Evolutionary conservation across 2,888 invertebrate species (phyloP), one percentile per base, ranked within the genome.

Genomic region (Coecobrya sp.): DNA sequence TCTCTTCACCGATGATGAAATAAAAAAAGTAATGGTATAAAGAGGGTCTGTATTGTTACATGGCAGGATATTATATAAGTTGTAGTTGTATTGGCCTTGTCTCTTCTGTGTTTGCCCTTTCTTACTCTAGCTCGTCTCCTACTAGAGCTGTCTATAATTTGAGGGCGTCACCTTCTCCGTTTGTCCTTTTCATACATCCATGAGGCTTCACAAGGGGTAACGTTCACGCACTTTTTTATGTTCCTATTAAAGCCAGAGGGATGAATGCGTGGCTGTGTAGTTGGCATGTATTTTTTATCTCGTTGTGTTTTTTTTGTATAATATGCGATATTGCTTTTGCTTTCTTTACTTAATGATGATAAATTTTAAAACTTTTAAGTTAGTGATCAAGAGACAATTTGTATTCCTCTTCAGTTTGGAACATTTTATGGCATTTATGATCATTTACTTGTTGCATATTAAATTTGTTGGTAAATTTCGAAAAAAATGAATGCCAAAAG

Each of bases 151-250:
- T 93, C 95, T 94, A 94, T 95, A 95, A 95, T 95, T 95, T 95
- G 94, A 94, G 95, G 95, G 95, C 95, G 95, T 95, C 94, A 94
- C 94, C 94, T 95, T 93, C 94, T 95, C 94, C 95, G 92, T 94
- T 95, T 94, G 94, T 94, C 94, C 94, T 95, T 94, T 95, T 94
- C 94, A 94, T 93, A 94, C 94, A 94, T 94, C 94, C 93, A 94
- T 94, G 93, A 93, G 65, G 90, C 92, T 84, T 88, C 88, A 84
- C 65, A 70, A 85, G 88, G 88, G 88, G 81, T 45, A 79, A 81
- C 65, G 88, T 84, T 84, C 65, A 88, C 88, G 88, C 88, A 88
- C 88, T 88, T 88, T 88, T 86, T 88, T 84, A 22, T 45, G 22
- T 49, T 49, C n/a, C 25, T 52, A 16, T 42, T 2, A 36, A n/a